Base-by-base conservation (phyloP, 2,888 invertebrate genomes). In the Bellardia bayeri region DNA sequence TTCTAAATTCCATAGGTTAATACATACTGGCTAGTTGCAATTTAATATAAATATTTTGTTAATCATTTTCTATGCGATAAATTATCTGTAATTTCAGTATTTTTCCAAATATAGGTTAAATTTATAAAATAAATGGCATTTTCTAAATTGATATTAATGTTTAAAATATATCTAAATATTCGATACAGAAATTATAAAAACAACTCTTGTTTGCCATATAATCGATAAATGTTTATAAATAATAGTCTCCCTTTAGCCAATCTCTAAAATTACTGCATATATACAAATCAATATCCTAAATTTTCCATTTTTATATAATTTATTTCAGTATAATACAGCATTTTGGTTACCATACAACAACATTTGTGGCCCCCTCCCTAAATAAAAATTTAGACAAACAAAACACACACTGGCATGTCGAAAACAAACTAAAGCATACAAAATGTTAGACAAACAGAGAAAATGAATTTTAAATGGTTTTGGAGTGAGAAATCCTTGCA, bases 81-180 rank as follows among this genome's bases (percentile, higher is more conserved):
- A 33, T 14, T 68, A 30, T 68, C 11, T 30, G 30, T 30, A 37
- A 4, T n/a, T 8, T 30, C 30, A 3, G 14, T 7, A 8, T 30
- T 49, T 68, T n/a, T n/a, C 13, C 13, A 51, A n/a, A 56, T 37
- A 40, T 40, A 56, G 37, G 23, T 56, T 69, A 58, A 72, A 56
- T 30, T 23, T 7, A 13, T 45, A 23, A 72, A 72, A 71, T 37
- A 71, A 40, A 37, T 40, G 54, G 16, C 51, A 71, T 13, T 56
- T 72, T 58, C 0, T 13, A 72, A 72, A 72, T 72, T 58, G 56
- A 23, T 58, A 72, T 72, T 42, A 72, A 72, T 58, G 72, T 72
- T 40, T 58, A 14, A 58, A 51, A 51, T 33, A n/a, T 45, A 13
- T 6, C 9, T 37, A 37, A 5, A 37, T 37, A 37, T 37, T 4